Conservation (phyloP, 1,140 invertebrate genomes). For the Thalassaphorura encarpata region DNA sequence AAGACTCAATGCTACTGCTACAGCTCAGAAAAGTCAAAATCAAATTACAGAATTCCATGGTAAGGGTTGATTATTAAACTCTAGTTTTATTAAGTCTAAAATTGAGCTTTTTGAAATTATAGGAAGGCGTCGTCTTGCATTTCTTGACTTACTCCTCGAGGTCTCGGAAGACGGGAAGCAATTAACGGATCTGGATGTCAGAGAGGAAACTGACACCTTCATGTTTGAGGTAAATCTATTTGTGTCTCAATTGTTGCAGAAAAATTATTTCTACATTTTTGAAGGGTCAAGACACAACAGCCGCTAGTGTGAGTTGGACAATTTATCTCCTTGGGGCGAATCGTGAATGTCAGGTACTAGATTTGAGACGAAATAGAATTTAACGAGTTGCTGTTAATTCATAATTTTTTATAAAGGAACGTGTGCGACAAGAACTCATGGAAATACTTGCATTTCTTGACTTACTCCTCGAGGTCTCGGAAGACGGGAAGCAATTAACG, state of each 20-base stretch:
- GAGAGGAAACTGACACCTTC: conserved; percentile 60
- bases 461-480: conserved; percentile 53
- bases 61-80: too few species aligned
- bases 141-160: background rate
- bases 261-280: conserved; percentile 48
- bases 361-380: conserved; percentile 33
- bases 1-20: background rate
- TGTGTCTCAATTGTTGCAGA: conserved; percentile 57
- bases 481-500: conserved; percentile 45
- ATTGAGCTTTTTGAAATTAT: too few species aligned
- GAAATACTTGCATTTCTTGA: conserved; percentile 58
- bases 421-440: background rate
- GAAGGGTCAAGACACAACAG: conserved; percentile 42
- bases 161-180: conserved; percentile 38
- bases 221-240: conserved; percentile 56
- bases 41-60: too few species aligned
- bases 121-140: too few species aligned
- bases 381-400: conserved; percentile 14
- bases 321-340: conserved; percentile 38
- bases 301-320: conserved; percentile 38
- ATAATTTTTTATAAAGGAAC: background rate
- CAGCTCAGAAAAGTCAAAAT: background rate
- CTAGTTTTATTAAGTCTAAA: too few species aligned
- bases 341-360: conserved; percentile 37
- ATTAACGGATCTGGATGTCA: conserved; percentile 56